Percentiles rank a stretch among this genome's conserved stretches.
These are phyloP conservation scores for Alfaro cultratus DNA, from an alignment of 2,797 vertebrate species.

Conservation along the genomic window DNA sequence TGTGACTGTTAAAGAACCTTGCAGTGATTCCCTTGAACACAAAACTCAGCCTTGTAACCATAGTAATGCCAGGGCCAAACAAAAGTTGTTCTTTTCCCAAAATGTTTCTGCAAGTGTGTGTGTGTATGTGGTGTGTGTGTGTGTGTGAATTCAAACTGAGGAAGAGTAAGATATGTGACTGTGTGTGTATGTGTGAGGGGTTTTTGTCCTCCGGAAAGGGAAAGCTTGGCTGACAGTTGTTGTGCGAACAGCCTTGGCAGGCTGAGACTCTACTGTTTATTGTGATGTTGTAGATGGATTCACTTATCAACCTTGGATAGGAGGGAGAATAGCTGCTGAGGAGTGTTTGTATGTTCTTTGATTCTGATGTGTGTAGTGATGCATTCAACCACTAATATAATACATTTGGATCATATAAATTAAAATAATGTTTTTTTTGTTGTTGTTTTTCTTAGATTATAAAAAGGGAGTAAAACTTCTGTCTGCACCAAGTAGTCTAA, in stretches of 20 bases:
- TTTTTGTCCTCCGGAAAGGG: slow-evolving; percentile 49
- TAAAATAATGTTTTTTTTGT: not conserved
- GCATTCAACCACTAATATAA: not conserved
- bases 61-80: slow-evolving; percentile 54
- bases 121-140: slow-evolving; percentile 23
- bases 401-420: not conserved
- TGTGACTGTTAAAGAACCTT: slow-evolving; percentile 60
- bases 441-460: not conserved
- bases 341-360: slow-evolving; percentile 14
- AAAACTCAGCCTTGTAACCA: slow-evolving; percentile 61
- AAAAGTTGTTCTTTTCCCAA: slow-evolving; percentile 61
- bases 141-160: slow-evolving; percentile 12
- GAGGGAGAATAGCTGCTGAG: slow-evolving; percentile 22
- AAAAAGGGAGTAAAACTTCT: not conserved
- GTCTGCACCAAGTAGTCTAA: not conserved
- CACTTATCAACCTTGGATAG: slow-evolving; percentile 56
- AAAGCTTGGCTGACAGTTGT: slow-evolving; percentile 62
- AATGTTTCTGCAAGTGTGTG: slow-evolving; percentile 25
- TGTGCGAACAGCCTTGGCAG: slow-evolving; percentile 81
- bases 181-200: slow-evolving; percentile 21
- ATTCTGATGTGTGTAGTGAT: slow-evolving; percentile 9
- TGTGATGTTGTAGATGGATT: slow-evolving; percentile 66
- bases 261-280: slow-evolving; percentile 87
- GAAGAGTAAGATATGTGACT: not conserved
- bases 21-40: slow-evolving; percentile 55